Evolutionary conservation across 64 coral and sea anemone species (phyloP).

Genomic region (Pocillopora damicornis): DNA sequence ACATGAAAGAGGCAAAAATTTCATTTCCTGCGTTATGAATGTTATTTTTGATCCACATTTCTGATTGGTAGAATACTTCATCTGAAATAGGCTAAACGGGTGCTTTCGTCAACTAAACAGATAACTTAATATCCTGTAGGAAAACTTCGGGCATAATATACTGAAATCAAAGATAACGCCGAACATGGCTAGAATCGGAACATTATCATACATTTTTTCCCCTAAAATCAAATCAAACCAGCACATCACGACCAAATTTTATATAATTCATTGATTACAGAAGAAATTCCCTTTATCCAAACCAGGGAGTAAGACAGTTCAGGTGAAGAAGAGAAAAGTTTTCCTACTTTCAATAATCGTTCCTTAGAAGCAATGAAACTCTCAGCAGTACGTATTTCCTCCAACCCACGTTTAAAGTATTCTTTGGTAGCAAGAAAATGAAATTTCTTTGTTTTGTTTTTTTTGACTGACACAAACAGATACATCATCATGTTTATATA

Average conservation of each 20-base stretch:
- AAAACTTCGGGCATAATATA: not conserved
- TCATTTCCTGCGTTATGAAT: constrained; percentile 7
- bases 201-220: not conserved
- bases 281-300: no score
- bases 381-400: not conserved
- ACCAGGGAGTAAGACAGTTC: no score
- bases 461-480: not conserved
- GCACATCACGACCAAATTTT: no score
- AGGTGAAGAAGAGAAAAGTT: no score
- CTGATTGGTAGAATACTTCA: not conserved
- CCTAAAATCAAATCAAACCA: no score
- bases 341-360: no score
- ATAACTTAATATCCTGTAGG: not conserved
- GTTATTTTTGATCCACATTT: not conserved
- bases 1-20: not conserved
- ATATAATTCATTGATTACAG: no score
- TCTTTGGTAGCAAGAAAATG: not conserved
- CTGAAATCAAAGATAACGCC: not conserved
- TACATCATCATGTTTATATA: not conserved
- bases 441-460: not conserved
- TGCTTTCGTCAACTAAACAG: not conserved
- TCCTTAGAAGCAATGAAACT: not conserved
- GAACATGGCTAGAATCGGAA: not conserved
- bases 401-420: not conserved
- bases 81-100: not conserved